These are phyloP conservation scores for Conchocele bisecta DNA, from an alignment of 2,888 invertebrate species.

Conservation along the genomic window DNA sequence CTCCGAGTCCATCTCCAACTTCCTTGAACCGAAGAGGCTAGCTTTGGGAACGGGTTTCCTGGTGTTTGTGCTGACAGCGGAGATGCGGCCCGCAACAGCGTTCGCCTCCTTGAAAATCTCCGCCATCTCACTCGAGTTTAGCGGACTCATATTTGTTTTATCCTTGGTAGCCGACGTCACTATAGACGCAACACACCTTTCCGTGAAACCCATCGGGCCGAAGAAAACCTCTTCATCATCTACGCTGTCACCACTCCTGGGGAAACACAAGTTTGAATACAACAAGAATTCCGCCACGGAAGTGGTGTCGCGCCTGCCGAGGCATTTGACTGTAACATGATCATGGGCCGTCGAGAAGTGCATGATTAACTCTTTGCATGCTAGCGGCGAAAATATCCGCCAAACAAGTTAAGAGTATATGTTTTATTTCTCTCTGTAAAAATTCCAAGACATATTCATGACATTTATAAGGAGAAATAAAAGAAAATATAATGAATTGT, in stretches of 20 bases:
- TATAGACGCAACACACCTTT: slow-evolving; percentile 62
- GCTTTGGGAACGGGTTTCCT: slow-evolving; percentile 18
- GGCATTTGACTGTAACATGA: too few relatives aligned
- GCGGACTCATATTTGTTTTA: slow-evolving; percentile 61
- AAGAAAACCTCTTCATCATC: slow-evolving; percentile 72
- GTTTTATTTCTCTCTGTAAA: too few relatives aligned
- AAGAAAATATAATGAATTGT: too few relatives aligned
- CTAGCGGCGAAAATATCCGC: too few relatives aligned
- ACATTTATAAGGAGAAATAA: too few relatives aligned
- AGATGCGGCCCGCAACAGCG: slow-evolving; percentile 60
- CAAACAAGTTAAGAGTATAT: too few relatives aligned
- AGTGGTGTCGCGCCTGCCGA: too few relatives aligned
- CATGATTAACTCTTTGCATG: too few relatives aligned
- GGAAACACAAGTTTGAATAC: neutral
- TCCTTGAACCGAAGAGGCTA: slow-evolving; percentile 27
- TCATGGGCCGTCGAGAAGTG: too few relatives aligned
- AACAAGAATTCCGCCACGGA: too few relatives aligned
- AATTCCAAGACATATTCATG: too few relatives aligned
- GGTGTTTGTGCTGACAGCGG: slow-evolving; percentile 22
- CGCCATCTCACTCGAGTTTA: slow-evolving; percentile 64
- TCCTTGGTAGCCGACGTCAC: slow-evolving; percentile 50
- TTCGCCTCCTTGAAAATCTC: slow-evolving; percentile 68
- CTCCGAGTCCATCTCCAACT: slow-evolving; percentile 21
- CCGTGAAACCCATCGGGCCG: slow-evolving; percentile 69
- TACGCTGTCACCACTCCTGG: neutral